Base-by-base conservation (phyloP, 2,888 invertebrate genomes). In the Malthinus seriepunctatus region DNA sequence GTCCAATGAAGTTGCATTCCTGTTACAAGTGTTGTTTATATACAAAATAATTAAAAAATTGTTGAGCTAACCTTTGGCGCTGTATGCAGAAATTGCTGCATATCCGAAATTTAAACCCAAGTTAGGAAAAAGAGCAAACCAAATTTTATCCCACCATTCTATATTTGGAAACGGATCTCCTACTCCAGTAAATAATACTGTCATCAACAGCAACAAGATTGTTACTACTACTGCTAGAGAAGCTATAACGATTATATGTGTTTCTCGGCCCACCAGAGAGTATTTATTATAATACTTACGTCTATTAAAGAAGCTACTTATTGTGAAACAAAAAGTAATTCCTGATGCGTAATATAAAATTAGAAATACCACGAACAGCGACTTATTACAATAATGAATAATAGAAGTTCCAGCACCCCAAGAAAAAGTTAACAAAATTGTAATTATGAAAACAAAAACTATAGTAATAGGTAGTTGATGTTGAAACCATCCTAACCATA, bases 401-500 rank as follows among this genome's bases (percentile, higher is more conserved):
- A 93, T 87, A 0, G 88, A 81, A 64, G 84, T 81, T 9, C 79
- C 61, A 5, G 67, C 64, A 3, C 68, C 69, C 59, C 69, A 74
- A 53, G 78, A 66, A 10, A 77, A 77, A 63, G 84, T 88, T 65
- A 88, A 71, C 46, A 88, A 70, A 1, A 85, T 63, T 1, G 84
- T 79, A 23, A 88, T 83, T 1, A 86, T 67, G n/a, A 81, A 65
- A 0, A 86, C 80, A 0, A 88, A 84, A 35, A 90, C 73, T 0
- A 86, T 66, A 53, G 90, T 80, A 71, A 88, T 87, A 3, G 88
- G 66, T 64, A 92, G 85, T 55, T 89, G 88, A 73, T 92, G 91
- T 39, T 87, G 80, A 76, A 92, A 93, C 92, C 94, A 94, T 1
- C 93, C 91, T 0, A 84, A 75, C 93, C 95, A 95, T 70, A 94